Percentiles rank a stretch among this genome's conserved stretches.
These are phyloP conservation scores for Cheilosia vulpina DNA, from an alignment of 2,888 invertebrate species.

Conservation along the genomic window DNA sequence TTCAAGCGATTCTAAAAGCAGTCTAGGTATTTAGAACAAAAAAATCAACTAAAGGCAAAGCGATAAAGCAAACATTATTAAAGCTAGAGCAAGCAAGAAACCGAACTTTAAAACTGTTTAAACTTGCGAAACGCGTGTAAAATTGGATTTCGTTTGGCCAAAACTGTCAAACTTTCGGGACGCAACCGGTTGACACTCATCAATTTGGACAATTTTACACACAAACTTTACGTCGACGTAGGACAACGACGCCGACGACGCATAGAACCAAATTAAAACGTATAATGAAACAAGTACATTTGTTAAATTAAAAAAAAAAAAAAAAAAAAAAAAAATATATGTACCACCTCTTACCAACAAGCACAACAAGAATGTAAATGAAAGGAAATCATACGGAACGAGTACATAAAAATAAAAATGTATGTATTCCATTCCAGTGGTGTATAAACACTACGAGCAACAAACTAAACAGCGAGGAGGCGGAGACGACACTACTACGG, in stretches of 20 bases:
- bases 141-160: constrained; percentile 12
- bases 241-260: too few species aligned
- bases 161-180: constrained; percentile 1
- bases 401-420: constrained; percentile 18
- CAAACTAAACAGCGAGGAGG: constrained; percentile 43
- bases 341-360: constrained; percentile 33
- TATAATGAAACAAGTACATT: constrained; percentile 13
- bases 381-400: constrained; percentile 8
- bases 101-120: neutral
- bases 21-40: constrained; percentile 11
- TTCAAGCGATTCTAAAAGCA: constrained; percentile 44
- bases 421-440: neutral
- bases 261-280: too few species aligned
- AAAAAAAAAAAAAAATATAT: constrained; percentile 8
- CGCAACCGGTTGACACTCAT: constrained; percentile 32
- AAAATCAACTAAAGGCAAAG: constrained; percentile 46
- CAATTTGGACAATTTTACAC: constrained; percentile 44
- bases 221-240: neutral
- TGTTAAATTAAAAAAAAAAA: constrained; percentile 15
- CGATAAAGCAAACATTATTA: constrained; percentile 38
- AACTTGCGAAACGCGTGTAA: constrained; percentile 22
- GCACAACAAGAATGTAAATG: neutral
- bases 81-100: constrained; percentile 48
- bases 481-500: constrained; percentile 49
- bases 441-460: constrained; percentile 47